phyloP scores from a whole-genome alignment of 53 echinoderm and acorn worm species.

The Pentamera pediparva region DNA sequence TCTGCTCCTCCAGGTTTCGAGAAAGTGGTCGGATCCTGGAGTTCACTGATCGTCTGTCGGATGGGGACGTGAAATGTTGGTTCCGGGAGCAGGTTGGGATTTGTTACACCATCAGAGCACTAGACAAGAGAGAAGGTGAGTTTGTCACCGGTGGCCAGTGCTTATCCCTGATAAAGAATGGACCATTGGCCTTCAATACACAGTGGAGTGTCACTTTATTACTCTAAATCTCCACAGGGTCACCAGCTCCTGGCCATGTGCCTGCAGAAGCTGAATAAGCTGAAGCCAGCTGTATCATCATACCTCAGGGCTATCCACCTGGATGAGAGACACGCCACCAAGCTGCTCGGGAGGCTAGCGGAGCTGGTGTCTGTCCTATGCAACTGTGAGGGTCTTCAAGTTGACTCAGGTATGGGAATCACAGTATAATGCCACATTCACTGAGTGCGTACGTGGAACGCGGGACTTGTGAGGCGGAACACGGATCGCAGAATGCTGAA shows the following conservation, averaged over 20 bases:
- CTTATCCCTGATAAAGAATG: too few species aligned
- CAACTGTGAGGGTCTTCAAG: background rate
- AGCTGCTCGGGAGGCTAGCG: conserved; percentile 72
- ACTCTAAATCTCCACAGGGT: conserved; percentile 38
- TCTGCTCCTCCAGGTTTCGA: too few species aligned
- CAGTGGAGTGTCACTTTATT: background rate
- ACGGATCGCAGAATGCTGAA: too few species aligned
- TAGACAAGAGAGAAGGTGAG: too few species aligned
- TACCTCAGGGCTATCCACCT: conserved; percentile 72
- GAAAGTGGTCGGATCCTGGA: too few species aligned
- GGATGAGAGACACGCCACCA: conserved; percentile 64
- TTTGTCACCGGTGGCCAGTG: too few species aligned
- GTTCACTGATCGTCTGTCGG: too few species aligned
- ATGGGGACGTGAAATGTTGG: too few species aligned
- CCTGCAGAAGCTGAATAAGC: conserved; percentile 62
- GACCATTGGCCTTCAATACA: too few species aligned
- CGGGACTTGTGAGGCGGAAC: background rate
- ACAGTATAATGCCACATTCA: background rate
- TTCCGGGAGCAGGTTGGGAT: too few species aligned
- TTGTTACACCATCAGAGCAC: too few species aligned
- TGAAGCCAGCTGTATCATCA: conserved; percentile 54
- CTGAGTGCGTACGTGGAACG: background rate
- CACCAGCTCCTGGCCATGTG: conserved; percentile 78
- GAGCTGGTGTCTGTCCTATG: conserved; percentile 71
- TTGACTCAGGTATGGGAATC: background rate